Conservation (phyloP, 2,797 vertebrate species). For the Galagoides demidoff region DNA sequence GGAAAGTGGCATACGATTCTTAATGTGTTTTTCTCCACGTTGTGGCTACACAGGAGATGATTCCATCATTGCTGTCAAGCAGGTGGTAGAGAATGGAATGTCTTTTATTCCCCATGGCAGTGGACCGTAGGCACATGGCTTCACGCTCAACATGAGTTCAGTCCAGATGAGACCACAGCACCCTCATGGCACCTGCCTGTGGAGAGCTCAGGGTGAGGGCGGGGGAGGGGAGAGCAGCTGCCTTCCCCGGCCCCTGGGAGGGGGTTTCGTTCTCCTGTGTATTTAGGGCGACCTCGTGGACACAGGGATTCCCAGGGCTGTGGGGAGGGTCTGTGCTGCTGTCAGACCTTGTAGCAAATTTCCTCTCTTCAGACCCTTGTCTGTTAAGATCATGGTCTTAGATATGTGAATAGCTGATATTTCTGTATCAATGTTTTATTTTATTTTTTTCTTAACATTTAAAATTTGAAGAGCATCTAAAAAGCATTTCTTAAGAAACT, state of each 20-base stretch:
- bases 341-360: rapidly evolving
- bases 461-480: neutral
- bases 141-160: rapidly evolving
- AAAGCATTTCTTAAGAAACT: neutral
- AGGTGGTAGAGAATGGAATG: too few species aligned
- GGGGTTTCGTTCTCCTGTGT: rapidly evolving
- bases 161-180: rapidly evolving
- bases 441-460: neutral
- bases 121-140: rapidly evolving
- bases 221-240: rapidly evolving
- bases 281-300: rapidly evolving
- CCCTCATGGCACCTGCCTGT: too few species aligned
- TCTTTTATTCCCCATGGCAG: neutral
- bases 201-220: too few species aligned
- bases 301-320: neutral
- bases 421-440: neutral
- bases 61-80: rapidly evolving
- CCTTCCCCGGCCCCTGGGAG: rapidly evolving
- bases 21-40: neutral
- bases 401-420: neutral
- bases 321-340: neutral
- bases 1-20: neutral
- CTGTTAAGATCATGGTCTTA: neutral
- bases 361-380: neutral
- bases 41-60: neutral